Percentiles rank a stretch among this genome's conserved stretches.
Evolutionary conservation across 1,140 invertebrate species (phyloP).

Genomic region (Homarus americanus): DNA sequence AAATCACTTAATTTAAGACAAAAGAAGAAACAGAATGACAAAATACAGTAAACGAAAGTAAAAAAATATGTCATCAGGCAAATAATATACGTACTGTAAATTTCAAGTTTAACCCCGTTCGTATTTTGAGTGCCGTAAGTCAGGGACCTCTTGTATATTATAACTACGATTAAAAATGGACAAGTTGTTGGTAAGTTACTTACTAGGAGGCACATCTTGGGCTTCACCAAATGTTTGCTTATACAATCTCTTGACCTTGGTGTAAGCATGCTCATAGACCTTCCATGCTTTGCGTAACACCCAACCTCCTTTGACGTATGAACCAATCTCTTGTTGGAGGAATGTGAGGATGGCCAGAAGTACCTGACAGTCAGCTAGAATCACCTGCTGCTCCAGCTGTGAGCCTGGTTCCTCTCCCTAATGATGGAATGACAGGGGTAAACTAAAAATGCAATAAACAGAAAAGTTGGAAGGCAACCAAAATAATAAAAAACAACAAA

Average conservation of each 20-base stretch:
- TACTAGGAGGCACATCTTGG: conserved; percentile 37
- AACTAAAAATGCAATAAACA: not conserved
- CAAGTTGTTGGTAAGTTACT: too few species aligned
- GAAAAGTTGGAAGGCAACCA: too few species aligned
- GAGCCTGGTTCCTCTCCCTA: conserved; percentile 77
- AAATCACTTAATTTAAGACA: too few species aligned
- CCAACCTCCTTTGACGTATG: conserved; percentile 86
- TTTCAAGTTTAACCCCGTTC: too few species aligned
- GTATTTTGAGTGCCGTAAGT: too few species aligned
- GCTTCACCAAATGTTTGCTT: conserved; percentile 53
- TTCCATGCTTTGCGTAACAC: conserved; percentile 86
- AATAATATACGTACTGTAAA: too few species aligned
- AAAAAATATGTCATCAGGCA: too few species aligned
- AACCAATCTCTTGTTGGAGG: conserved; percentile 84
- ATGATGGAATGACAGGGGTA: not conserved
- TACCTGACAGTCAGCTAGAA: conserved; percentile 85
- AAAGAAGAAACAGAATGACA: too few species aligned
- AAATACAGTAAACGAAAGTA: too few species aligned
- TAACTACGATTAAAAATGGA: too few species aligned
- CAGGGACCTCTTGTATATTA: too few species aligned
- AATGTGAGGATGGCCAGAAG: conserved; percentile 84
- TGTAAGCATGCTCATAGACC: conserved; percentile 81
- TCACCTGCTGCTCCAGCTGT: conserved; percentile 83
- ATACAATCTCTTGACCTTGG: conserved; percentile 59
- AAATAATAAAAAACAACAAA: too few species aligned